These are phyloP conservation scores for Papilio machaon DNA, from an alignment of 1,140 invertebrate genomes.

Conservation along the genomic window DNA sequence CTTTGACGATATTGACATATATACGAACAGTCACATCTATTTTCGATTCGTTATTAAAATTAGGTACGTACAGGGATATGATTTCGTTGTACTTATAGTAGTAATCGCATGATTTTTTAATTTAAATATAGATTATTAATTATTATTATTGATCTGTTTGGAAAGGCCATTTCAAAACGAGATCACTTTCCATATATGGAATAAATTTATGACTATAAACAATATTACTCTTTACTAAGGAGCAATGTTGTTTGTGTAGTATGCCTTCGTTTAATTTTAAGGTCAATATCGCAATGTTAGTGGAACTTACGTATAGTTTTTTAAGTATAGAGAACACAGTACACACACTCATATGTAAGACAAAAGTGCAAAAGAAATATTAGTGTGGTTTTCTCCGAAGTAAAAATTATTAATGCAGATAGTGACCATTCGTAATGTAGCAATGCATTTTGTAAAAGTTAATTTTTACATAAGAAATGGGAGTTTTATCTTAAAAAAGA, in stretches of 20 bases:
- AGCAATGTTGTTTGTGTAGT: neutral
- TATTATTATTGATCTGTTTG: neutral
- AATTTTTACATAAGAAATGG: neutral
- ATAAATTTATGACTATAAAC: neutral
- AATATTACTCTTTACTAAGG: too few species aligned
- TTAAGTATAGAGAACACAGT: neutral
- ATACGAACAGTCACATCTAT: neutral
- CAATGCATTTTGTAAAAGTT: neutral
- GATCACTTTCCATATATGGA: neutral
- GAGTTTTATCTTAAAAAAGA: neutral
- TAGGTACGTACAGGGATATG: neutral
- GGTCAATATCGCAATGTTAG: neutral
- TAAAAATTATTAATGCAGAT: conserved; percentile 1
- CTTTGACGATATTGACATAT: neutral
- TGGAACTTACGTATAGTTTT: neutral
- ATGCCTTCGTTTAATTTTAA: neutral
- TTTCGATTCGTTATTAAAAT: neutral
- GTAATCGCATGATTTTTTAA: neutral
- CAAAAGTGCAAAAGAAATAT: neutral
- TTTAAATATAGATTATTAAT: neutral
- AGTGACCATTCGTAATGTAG: neutral
- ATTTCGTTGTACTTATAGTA: neutral
- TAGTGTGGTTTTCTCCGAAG: neutral
- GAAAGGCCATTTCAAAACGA: neutral
- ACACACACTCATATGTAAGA: too few species aligned